phyloP scores from a whole-genome alignment of 2,113 vertebrate genomes.

The Sylvietta virens region DNA sequence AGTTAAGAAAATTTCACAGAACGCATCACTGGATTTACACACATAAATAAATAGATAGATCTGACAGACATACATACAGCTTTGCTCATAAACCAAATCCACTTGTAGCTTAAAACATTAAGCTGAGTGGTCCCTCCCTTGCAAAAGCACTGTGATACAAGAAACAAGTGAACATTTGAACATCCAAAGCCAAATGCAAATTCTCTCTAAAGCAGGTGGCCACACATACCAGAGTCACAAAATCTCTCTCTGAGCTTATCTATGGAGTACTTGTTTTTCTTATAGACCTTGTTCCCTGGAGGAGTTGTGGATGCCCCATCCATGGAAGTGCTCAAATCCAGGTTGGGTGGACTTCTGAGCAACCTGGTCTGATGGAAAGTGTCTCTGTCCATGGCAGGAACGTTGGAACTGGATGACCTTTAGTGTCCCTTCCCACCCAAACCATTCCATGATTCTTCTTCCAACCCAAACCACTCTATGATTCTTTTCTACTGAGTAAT shows the following conservation, averaged over 20 bases:
- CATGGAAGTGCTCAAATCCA: neutral
- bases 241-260: neutral
- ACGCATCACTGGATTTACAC: neutral
- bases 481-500: neutral
- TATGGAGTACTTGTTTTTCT: neutral
- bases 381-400: neutral
- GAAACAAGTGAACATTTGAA: neutral
- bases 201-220: neutral
- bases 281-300: neutral
- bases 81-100: neutral
- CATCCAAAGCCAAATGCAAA: neutral
- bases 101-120: neutral
- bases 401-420: accelerated
- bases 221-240: neutral
- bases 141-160: neutral
- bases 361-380: neutral
- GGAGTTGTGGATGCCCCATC: neutral
- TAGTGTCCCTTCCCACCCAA: neutral
- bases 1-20: neutral
- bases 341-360: neutral
- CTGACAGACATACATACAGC: neutral
- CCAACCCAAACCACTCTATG: neutral
- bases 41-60: neutral
- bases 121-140: neutral
- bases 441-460: neutral